These are phyloP conservation scores for Dallia pectoralis DNA, from an alignment of 2,797 vertebrate genomes.

Conservation along the genomic window DNA sequence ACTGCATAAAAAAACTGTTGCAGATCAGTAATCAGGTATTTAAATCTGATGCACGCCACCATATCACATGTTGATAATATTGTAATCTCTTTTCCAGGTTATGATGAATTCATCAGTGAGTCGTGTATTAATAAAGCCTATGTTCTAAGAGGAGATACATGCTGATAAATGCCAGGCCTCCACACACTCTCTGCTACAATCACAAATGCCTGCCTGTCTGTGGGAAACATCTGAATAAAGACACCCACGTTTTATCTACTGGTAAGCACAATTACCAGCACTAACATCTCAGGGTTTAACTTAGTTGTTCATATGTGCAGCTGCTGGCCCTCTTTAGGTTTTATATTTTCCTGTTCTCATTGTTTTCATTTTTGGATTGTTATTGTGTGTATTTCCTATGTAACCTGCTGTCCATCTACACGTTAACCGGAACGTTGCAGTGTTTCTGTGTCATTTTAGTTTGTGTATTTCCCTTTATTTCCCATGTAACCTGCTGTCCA, in stretches of 20 bases:
- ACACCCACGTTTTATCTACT: constrained; percentile 78
- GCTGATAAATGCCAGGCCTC: constrained; percentile 82
- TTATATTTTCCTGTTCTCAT: neutral
- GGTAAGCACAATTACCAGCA: constrained; percentile 60
- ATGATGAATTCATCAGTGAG: constrained; percentile 59
- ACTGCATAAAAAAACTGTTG: neutral
- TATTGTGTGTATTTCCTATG: constrained; percentile 34
- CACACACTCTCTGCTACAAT: constrained; percentile 74
- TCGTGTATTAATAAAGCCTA: constrained; percentile 68
- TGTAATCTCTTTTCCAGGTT: constrained; percentile 45
- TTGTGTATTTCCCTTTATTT: no score
- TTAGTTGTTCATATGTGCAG: neutral
- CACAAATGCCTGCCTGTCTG: constrained; percentile 85
- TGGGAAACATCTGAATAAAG: constrained; percentile 81
- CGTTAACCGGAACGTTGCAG: no score
- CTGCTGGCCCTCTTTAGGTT: neutral
- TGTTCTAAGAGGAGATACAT: constrained; percentile 76
- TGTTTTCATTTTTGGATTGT: constrained; percentile 13
- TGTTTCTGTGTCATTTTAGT: no score
- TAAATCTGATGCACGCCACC: neutral
- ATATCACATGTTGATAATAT: neutral
- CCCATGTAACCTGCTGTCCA: constrained; percentile 25
- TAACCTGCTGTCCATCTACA: constrained; percentile 27
- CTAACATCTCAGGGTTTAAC: neutral
- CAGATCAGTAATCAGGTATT: neutral